Evolutionary conservation across 2,113 vertebrate species (phyloP).

Genomic region (Malaclemys terrapin): DNA sequence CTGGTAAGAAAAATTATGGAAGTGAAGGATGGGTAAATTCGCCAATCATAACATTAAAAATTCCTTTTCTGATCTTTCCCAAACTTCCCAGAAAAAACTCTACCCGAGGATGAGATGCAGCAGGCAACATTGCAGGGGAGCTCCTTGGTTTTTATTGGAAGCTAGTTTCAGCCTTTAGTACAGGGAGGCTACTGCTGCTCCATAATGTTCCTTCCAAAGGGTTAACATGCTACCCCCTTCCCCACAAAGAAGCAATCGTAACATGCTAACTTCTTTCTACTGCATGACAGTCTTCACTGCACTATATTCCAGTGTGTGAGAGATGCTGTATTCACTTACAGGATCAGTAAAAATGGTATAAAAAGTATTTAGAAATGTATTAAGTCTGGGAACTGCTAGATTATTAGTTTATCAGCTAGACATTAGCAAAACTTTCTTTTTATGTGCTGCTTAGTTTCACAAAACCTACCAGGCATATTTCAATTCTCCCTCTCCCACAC

Average conservation of each 20-base stretch:
- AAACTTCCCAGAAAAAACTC: slow-evolving; percentile 1
- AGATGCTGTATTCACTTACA: slow-evolving; percentile 40
- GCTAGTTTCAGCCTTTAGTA: background rate
- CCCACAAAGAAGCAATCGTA: background rate
- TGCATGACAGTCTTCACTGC: background rate
- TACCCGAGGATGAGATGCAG: background rate
- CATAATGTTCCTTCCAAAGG: background rate
- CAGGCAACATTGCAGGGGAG: background rate
- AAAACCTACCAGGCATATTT: slow-evolving; percentile 57
- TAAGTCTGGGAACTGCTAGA: slow-evolving; percentile 18
- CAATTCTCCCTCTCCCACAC: slow-evolving; percentile 60
- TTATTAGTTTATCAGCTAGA: slow-evolving; percentile 40
- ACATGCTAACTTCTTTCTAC: background rate
- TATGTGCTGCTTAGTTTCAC: slow-evolving; percentile 60
- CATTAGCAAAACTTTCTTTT: slow-evolving; percentile 53
- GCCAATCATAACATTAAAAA: background rate
- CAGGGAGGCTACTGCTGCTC: slow-evolving; percentile 5
- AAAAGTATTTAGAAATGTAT: slow-evolving; percentile 11
- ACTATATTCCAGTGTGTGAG: slow-evolving; percentile 11
- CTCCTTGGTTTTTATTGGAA: background rate
- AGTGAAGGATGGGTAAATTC: slow-evolving; percentile 14
- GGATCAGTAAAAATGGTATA: slow-evolving; percentile 44
- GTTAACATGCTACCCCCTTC: background rate
- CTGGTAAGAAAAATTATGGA: background rate
- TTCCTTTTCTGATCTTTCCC: background rate